These are phyloP conservation scores for Embidobia sp. DNA, from an alignment of 2,888 invertebrate species.

Conservation along the genomic window DNA sequence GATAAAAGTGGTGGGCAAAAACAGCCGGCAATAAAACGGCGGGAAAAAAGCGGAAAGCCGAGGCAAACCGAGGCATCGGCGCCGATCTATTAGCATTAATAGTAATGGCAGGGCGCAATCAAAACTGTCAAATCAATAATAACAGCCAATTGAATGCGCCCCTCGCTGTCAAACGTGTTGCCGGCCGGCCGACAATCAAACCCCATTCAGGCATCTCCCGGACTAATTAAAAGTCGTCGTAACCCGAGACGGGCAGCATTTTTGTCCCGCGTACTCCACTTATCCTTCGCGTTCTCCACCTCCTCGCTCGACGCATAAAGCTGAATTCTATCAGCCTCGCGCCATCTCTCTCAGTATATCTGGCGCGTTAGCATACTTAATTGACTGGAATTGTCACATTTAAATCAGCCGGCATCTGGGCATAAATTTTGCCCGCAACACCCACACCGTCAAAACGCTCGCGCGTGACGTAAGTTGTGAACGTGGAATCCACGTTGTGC, in stretches of 20 bases:
- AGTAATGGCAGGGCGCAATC: constrained; percentile 29
- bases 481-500: constrained; percentile 43
- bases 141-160: constrained; percentile 27
- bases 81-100: constrained; percentile 18
- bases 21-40: neutral
- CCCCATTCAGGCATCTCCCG: constrained; percentile 40
- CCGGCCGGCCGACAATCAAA: constrained; percentile 34
- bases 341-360: constrained; percentile 51
- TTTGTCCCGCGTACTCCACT: constrained; percentile 44
- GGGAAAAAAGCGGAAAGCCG: neutral
- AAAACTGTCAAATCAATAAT: constrained; percentile 50
- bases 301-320: constrained; percentile 26
- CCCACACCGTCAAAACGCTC: constrained; percentile 52
- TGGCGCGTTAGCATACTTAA: constrained; percentile 55
- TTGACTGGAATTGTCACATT: constrained; percentile 62
- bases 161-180: constrained; percentile 30
- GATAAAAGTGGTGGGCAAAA: neutral
- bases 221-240: constrained; percentile 51
- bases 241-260: constrained; percentile 50
- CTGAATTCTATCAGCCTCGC: constrained; percentile 53
- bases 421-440: constrained; percentile 55
- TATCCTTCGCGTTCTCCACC: constrained; percentile 41
- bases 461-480: constrained; percentile 25
- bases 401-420: constrained; percentile 59
- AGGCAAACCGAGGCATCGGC: neutral